These are phyloP conservation scores for Crotalus viridis DNA, from an alignment of 2,113 vertebrate genomes.

Conservation along the genomic window DNA sequence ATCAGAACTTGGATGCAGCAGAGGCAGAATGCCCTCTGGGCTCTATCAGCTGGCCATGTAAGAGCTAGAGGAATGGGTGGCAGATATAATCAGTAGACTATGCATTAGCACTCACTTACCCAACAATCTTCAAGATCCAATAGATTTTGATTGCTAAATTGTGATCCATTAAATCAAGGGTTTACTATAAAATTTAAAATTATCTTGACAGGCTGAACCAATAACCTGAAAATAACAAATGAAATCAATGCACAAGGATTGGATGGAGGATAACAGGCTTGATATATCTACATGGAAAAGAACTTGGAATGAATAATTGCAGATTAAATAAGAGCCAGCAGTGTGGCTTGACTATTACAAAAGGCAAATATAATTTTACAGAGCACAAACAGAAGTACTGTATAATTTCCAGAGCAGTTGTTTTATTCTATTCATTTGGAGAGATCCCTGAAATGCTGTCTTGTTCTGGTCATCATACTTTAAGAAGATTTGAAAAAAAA, in stretches of 20 bases:
- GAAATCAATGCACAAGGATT: not conserved
- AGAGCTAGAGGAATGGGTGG: not conserved
- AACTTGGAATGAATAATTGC: not conserved
- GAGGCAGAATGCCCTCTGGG: not conserved
- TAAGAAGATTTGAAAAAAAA: not conserved
- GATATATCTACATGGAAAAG: not conserved
- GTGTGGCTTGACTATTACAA: not conserved
- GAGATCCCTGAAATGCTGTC: not conserved
- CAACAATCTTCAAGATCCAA: not conserved
- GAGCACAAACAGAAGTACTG: not conserved
- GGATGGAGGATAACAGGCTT: not conserved
- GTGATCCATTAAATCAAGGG: not conserved
- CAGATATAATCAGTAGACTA: not conserved
- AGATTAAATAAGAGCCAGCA: not conserved
- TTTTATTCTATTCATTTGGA: not conserved
- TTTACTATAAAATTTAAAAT: not conserved
- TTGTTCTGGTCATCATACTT: not conserved
- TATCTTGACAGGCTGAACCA: not conserved
- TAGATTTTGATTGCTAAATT: not conserved
- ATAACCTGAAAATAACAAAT: not conserved
- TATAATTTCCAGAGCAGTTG: not conserved
- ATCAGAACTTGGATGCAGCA: not conserved
- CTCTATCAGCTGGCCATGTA: not conserved
- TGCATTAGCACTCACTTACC: not conserved
- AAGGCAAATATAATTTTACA: not conserved